Percentiles rank a stretch among this genome's conserved stretches.
phyloP scores from a whole-genome alignment of 2,113 vertebrate genomes.

The human region DNA sequence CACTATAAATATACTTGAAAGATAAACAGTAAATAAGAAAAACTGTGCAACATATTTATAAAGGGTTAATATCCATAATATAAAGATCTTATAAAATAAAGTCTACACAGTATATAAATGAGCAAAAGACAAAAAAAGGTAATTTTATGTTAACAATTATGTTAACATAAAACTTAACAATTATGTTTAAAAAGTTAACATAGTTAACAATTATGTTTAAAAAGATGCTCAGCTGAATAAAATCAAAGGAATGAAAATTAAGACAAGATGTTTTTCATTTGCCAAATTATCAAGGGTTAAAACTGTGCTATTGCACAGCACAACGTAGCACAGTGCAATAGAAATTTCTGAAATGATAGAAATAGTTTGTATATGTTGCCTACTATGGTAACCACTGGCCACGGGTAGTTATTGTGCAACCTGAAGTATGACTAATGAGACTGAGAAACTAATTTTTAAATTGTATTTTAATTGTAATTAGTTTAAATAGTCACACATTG shows the following conservation, averaged over 20 bases:
- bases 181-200: no score
- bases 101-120: neutral
- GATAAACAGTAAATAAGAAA: neutral
- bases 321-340: neutral
- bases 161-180: neutral
- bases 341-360: neutral
- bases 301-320: no score
- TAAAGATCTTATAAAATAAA: neutral
- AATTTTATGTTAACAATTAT: neutral
- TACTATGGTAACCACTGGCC: no score
- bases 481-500: neutral
- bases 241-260: neutral
- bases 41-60: neutral
- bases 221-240: no score
- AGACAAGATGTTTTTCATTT: neutral
- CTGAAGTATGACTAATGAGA: neutral
- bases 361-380: neutral
- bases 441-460: neutral
- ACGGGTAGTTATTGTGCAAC: no score
- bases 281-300: neutral
- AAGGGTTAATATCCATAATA: neutral
- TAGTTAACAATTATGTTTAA: neutral
- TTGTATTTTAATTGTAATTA: neutral
- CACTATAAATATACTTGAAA: neutral
- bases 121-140: neutral